Conservation (phyloP, 2,113 vertebrate species). For the Corapipo altera region DNA sequence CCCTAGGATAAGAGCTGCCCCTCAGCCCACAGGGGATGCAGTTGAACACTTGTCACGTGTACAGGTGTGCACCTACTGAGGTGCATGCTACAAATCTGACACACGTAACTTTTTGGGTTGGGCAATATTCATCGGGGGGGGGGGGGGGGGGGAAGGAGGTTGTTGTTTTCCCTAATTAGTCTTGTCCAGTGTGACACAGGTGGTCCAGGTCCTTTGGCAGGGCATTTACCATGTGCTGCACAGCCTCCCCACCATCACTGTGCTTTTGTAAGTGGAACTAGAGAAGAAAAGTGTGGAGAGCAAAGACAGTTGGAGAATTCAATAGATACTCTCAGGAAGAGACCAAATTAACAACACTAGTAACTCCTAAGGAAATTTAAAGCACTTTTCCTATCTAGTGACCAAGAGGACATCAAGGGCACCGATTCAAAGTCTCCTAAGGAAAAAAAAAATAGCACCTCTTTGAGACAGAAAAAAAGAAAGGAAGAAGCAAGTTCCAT, state of each 20-base stretch:
- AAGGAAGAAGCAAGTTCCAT: not conserved
- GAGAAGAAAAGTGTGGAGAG: not conserved
- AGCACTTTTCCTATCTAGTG: not conserved
- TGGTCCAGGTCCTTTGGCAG: accelerated
- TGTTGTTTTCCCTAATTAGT: not conserved
- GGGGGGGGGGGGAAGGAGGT: not conserved
- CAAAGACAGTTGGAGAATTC: not conserved
- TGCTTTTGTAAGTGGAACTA: not conserved
- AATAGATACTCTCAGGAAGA: not conserved
- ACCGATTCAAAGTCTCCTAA: not conserved
- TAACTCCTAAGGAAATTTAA: not conserved
- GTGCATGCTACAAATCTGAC: not conserved
- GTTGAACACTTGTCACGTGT: not conserved
- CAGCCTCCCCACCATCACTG: not conserved
- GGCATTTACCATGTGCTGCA: not conserved
- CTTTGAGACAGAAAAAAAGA: not conserved
- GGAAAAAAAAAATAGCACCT: accelerated
- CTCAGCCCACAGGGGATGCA: not conserved
- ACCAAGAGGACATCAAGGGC: not conserved
- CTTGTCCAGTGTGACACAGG: not conserved
- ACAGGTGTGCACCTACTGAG: not conserved
- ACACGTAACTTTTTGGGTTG: accelerated
- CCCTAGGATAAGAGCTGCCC: not conserved
- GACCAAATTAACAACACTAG: not conserved
- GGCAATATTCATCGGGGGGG: not conserved